A percentile compares a stretch with the other conserved stretches of the same genome.
phyloP scores from a whole-genome alignment of 2,888 invertebrate species.

The Sthenelais limicola region DNA sequence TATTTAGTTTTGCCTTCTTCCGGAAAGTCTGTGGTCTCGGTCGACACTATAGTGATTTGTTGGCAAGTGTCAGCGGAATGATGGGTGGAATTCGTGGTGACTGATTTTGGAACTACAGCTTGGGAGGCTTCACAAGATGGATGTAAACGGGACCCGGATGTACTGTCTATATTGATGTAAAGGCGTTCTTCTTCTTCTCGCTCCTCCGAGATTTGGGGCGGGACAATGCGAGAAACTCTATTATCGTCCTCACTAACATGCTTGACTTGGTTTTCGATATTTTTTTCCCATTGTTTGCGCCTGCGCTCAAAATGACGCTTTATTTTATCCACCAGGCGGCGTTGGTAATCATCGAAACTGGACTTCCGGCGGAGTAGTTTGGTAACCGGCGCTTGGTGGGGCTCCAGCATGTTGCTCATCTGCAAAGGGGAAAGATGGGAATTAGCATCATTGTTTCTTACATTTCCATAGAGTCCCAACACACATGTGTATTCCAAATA shows the following conservation, averaged over 20 bases:
- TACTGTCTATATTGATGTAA: neutral
- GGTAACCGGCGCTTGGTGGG: slow-evolving; percentile 1
- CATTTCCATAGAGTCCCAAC: too few relatives aligned
- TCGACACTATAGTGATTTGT: neutral
- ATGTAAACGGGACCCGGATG: neutral
- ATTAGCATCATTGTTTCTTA: too few relatives aligned
- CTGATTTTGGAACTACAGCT: neutral
- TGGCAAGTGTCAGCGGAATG: neutral
- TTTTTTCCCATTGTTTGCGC: slow-evolving; percentile 29
- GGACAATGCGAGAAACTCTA: too few relatives aligned
- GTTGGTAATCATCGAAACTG: slow-evolving; percentile 26
- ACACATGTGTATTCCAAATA: too few relatives aligned
- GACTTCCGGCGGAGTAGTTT: slow-evolving; percentile 14
- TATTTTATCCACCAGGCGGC: slow-evolving; percentile 28
- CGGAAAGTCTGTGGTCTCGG: slow-evolving; percentile 1
- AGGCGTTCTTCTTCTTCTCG: neutral
- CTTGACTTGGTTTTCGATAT: slow-evolving; percentile 1
- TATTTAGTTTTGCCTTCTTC: slow-evolving; percentile 5
- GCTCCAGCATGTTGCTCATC: slow-evolving; percentile 13
- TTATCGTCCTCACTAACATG: neutral
- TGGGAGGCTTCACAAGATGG: neutral
- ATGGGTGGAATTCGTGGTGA: neutral
- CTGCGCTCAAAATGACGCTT: slow-evolving; percentile 30
- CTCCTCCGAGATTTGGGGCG: too few relatives aligned
- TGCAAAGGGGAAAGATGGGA: too few relatives aligned